Evolutionary conservation across 2,113 vertebrate species (phyloP).

Genomic region (Chaetorhynchus papuensis): DNA sequence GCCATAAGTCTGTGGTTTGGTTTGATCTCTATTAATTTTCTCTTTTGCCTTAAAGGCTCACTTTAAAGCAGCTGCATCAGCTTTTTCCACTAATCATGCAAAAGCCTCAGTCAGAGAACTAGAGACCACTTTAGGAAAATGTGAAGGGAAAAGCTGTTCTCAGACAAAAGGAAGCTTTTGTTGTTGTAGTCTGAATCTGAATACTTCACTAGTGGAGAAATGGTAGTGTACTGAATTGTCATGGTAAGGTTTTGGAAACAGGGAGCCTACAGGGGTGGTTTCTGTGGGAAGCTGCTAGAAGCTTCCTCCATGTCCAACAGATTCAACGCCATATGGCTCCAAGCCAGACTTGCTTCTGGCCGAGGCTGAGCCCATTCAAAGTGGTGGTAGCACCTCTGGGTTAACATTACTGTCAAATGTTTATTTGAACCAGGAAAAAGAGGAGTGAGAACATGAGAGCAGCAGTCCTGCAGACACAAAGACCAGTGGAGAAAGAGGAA

Average conservation of each 20-base stretch:
- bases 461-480: background rate
- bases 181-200: background rate
- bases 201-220: background rate
- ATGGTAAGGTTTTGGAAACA: background rate
- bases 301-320: background rate
- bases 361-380: background rate
- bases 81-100: background rate
- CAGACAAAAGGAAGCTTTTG: background rate
- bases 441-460: background rate
- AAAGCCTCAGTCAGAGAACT: background rate
- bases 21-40: background rate
- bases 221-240: background rate
- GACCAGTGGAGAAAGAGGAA: background rate
- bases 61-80: background rate
- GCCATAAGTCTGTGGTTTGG: background rate
- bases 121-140: background rate
- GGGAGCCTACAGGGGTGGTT: too few species aligned
- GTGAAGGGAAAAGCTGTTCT: background rate
- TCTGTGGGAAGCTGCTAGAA: background rate
- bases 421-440: background rate
- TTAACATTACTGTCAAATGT: background rate
- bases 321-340: background rate
- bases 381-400: background rate
- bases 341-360: background rate
- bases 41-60: background rate